A percentile compares a stretch with the other conserved stretches of the same genome.
These are phyloP conservation scores for Hyperoplus lanceolatus DNA, from an alignment of 2,797 vertebrate genomes.

Conservation along the genomic window DNA sequence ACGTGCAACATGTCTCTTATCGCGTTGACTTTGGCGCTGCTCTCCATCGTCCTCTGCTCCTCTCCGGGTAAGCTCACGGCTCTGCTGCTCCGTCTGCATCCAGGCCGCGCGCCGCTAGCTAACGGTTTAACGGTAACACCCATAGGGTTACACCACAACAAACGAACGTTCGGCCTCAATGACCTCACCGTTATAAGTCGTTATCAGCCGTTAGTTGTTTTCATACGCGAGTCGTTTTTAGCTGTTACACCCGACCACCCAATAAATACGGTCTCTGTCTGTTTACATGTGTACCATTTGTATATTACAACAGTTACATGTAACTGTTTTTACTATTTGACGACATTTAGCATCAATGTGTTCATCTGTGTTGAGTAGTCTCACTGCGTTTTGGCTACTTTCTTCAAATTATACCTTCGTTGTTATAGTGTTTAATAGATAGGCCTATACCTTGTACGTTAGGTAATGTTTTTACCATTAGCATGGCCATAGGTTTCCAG, in stretches of 20 bases:
- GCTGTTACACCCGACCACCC: background rate
- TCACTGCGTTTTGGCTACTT: background rate
- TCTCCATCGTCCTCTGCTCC: constrained; percentile 75
- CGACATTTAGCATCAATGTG: background rate
- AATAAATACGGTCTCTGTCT: background rate
- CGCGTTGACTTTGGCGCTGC: constrained; percentile 72
- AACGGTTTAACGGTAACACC: background rate
- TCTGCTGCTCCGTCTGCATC: background rate
- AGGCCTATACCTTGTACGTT: background rate
- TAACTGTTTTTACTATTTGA: no score
- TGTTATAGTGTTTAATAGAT: background rate
- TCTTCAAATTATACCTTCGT: background rate
- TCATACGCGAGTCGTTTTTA: no score
- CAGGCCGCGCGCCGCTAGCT: constrained; percentile 65
- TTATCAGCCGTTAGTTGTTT: no score
- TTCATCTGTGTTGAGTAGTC: background rate
- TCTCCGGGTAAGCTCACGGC: constrained; percentile 80
- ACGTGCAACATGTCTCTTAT: constrained; percentile 73
- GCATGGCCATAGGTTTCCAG: background rate
- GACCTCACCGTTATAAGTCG: no score
- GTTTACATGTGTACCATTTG: background rate
- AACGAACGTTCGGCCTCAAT: no score
- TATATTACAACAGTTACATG: no score
- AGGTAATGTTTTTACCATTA: background rate
- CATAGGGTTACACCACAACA: no score